phyloP scores from a whole-genome alignment of 2,113 vertebrate species.

The Piaya cayana region DNA sequence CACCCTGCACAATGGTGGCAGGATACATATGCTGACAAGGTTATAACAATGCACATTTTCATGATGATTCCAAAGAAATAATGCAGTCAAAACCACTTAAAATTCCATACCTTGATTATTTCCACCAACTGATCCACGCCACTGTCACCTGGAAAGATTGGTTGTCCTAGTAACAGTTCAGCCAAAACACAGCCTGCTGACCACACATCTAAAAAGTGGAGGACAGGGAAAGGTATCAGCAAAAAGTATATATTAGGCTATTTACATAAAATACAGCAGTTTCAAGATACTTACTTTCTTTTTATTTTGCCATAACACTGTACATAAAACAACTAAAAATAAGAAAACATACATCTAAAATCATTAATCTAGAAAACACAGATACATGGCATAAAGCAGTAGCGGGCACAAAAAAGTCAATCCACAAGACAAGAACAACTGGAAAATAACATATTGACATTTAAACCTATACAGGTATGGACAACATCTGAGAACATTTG shows the following conservation, averaged over 20 bases:
- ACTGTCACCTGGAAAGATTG: slow-evolving; percentile 98
- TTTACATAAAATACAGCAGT: neutral
- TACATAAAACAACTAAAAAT: neutral
- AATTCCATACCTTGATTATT: slow-evolving; percentile 92
- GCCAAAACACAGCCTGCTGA: slow-evolving; percentile 98
- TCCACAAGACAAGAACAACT: neutral
- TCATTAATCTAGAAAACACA: neutral
- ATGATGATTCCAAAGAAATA: neutral
- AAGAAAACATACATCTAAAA: neutral
- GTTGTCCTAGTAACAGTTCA: slow-evolving; percentile 97
- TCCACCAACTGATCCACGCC: slow-evolving; percentile 99
- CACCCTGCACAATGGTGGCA: neutral
- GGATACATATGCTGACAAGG: neutral
- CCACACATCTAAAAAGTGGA: slow-evolving; percentile 88
- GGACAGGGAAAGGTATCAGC: neutral
- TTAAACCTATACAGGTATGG: neutral
- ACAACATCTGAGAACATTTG: neutral
- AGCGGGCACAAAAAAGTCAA: neutral
- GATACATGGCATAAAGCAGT: neutral
- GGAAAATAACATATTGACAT: neutral
- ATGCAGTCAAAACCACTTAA: neutral
- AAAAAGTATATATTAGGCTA: neutral
- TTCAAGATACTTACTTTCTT: neutral
- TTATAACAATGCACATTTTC: neutral
- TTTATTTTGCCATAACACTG: neutral